A percentile compares a stretch with the other conserved stretches of the same genome.
Evolutionary conservation across 2,797 vertebrate genomes (phyloP).

Genomic region (Hyperoplus immaculatus): DNA sequence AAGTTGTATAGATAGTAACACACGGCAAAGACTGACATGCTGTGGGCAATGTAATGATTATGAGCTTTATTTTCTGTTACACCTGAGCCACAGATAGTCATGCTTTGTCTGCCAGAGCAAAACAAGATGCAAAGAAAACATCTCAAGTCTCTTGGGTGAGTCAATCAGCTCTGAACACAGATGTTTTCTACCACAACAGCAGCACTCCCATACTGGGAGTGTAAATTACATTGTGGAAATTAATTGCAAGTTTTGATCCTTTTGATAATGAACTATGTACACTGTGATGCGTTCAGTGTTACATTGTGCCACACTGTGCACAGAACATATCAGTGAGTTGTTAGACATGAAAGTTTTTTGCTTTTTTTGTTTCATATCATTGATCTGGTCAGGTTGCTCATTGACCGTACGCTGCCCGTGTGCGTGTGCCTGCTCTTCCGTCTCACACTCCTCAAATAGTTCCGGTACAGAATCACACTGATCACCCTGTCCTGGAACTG

Average conservation of each 20-base stretch:
- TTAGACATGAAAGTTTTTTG: background rate
- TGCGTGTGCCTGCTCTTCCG: conserved; percentile 91
- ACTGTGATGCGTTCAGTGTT: conserved; percentile 57
- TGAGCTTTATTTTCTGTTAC: conserved; percentile 63
- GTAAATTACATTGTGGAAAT: conserved; percentile 77
- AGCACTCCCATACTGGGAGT: conserved; percentile 79
- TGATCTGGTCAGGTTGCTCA: conserved; percentile 93
- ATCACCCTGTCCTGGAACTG: conserved; percentile 98
- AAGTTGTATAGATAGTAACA: conserved; percentile 20
- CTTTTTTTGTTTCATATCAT: conserved; percentile 85
- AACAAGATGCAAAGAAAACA: conserved; percentile 57
- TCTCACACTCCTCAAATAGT: conserved; percentile 94
- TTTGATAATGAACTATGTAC: conserved; percentile 66
- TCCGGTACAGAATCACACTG: conserved; percentile 96
- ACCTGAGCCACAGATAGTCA: conserved; percentile 64
- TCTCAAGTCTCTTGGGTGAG: conserved; percentile 79
- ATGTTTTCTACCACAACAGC: conserved; percentile 80
- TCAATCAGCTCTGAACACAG: conserved; percentile 81
- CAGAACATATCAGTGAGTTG: background rate
- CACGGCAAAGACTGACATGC: conserved; percentile 36
- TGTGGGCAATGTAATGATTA: conserved; percentile 32
- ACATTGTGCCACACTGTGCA: conserved; percentile 30
- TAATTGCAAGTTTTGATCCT: conserved; percentile 76
- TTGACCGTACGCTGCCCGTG: conserved; percentile 90
- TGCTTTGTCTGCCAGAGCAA: conserved; percentile 63